Conservation (phyloP, 1,140 invertebrate species). For the Meloidogyne floridensis region DNA sequence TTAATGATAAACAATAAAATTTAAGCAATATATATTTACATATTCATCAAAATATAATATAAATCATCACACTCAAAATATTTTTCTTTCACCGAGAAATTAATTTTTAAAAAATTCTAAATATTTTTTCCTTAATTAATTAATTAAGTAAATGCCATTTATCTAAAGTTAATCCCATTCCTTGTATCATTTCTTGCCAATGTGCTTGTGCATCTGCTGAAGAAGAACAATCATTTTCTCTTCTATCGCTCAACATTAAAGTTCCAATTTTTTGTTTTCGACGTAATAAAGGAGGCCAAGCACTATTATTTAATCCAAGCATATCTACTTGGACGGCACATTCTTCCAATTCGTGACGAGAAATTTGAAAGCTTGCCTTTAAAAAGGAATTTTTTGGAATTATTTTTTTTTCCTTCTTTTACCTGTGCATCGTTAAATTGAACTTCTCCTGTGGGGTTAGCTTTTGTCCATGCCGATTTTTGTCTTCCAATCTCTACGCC, state of each 20-base stretch:
- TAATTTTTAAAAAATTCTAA: not conserved
- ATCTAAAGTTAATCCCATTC: slow-evolving; percentile 33
- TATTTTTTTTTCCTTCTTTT: not conserved
- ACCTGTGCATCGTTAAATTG: slow-evolving; percentile 12
- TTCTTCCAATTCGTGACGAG: not conserved
- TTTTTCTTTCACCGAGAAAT: no score
- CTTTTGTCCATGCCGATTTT: slow-evolving; percentile 10
- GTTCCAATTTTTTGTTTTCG: slow-evolving; percentile 19
- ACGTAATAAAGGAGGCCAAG: slow-evolving; percentile 10
- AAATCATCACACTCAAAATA: no score
- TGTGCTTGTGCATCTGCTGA: slow-evolving; percentile 23
- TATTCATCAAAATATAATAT: no score
- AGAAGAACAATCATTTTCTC: slow-evolving; percentile 5
- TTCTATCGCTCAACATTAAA: slow-evolving; percentile 8
- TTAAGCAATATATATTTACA: no score
- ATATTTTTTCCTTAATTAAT: not conserved
- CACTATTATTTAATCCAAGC: not conserved
- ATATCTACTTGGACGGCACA: slow-evolving; percentile 4
- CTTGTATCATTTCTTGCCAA: slow-evolving; percentile 35
- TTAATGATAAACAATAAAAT: no score
- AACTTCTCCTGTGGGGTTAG: not conserved
- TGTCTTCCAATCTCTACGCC: slow-evolving; percentile 16
- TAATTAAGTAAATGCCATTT: slow-evolving; percentile 37
- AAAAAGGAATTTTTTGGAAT: not conserved
- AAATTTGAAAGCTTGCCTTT: slow-evolving; percentile 16